Conservation (phyloP, 2,888 invertebrate genomes). For the Watsonalla binaria region DNA sequence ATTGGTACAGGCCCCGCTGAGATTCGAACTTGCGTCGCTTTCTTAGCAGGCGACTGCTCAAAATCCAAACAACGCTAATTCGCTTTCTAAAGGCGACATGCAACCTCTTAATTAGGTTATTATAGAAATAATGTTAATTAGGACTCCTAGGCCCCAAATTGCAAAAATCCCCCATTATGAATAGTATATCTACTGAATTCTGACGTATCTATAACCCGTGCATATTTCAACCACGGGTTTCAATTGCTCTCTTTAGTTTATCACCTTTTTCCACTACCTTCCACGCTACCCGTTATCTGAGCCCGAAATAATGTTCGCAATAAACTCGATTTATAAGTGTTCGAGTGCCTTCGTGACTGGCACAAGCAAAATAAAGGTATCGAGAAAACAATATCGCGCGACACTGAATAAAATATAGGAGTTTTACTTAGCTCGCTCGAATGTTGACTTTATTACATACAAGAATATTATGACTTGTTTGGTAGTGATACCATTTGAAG, state of each 20-base stretch:
- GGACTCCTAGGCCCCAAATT: too few relatives aligned
- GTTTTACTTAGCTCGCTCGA: constrained; percentile 23
- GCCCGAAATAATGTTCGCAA: constrained; percentile 7
- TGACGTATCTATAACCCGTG: not conserved
- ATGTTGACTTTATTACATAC: constrained; percentile 14
- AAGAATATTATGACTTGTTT: constrained; percentile 10
- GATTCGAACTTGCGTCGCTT: too few relatives aligned
- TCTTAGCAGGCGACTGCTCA: too few relatives aligned
- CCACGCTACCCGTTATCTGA: not conserved
- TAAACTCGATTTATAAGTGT: constrained; percentile 37
- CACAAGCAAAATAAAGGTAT: constrained; percentile 28
- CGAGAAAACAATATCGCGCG: constrained; percentile 27
- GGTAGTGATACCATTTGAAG: not conserved
- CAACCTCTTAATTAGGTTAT: too few relatives aligned
- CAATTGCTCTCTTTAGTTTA: too few relatives aligned
- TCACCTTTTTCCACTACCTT: too few relatives aligned
- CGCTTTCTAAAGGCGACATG: too few relatives aligned
- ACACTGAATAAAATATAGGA: constrained; percentile 45
- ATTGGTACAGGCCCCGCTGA: too few relatives aligned
- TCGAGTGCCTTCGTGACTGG: constrained; percentile 32
- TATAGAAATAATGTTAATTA: too few relatives aligned
- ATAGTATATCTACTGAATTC: not conserved
- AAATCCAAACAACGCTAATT: too few relatives aligned
- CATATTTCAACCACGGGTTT: too few relatives aligned
- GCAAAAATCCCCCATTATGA: too few relatives aligned